Conservation (phyloP, 2,113 vertebrate genomes). For the Phrynosoma platyrhinos region DNA sequence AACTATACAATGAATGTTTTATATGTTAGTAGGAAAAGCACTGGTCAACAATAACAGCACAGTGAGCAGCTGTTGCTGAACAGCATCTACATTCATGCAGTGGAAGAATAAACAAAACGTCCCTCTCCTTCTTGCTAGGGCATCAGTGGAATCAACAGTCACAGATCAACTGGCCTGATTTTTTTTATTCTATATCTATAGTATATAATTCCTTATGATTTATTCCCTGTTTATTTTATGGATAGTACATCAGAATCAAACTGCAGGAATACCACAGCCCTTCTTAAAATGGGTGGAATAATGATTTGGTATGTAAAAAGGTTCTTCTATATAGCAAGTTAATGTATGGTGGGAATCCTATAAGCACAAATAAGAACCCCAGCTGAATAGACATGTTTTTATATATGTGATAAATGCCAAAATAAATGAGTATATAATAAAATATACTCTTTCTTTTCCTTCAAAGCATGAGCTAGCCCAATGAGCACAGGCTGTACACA, state of each 20-base stretch:
- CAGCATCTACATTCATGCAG: constrained; percentile 70
- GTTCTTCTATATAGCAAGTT: background rate
- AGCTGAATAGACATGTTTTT: constrained; percentile 18
- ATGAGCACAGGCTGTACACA: background rate
- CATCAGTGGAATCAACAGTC: constrained; percentile 62
- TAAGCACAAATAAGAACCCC: background rate
- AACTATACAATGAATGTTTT: constrained; percentile 58
- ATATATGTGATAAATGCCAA: constrained; percentile 22
- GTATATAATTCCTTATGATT: constrained; percentile 41
- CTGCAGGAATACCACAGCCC: no score
- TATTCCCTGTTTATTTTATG: background rate
- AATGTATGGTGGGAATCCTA: background rate
- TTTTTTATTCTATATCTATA: constrained; percentile 48
- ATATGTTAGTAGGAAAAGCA: constrained; percentile 47
- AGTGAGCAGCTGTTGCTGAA: constrained; percentile 67
- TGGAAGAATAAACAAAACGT: constrained; percentile 71
- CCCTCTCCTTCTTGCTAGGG: constrained; percentile 53
- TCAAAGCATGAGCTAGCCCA: background rate
- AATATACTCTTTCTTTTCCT: background rate
- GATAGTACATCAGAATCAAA: background rate
- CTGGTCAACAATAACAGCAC: constrained; percentile 66
- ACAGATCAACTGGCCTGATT: constrained; percentile 33
- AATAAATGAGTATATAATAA: background rate
- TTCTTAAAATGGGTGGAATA: background rate
- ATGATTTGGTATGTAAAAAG: background rate